Evolutionary conservation across 30 jellyfish, hydroid and myxozoan species (phyloP).

Genomic region (Clytia hemisphaerica): DNA sequence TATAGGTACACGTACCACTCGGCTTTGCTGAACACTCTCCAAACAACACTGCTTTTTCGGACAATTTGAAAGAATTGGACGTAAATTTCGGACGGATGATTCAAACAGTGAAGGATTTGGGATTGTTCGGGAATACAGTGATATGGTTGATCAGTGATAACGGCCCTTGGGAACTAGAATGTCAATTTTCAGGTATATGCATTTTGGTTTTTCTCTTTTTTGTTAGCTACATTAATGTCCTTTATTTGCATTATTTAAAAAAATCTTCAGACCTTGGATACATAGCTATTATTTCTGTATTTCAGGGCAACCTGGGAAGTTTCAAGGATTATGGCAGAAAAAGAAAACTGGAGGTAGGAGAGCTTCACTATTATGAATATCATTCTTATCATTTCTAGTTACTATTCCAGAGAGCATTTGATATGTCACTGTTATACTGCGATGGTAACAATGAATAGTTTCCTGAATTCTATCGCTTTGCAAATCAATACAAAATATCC

Average conservation of each 20-base stretch:
- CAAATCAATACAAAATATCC: too few relatives aligned
- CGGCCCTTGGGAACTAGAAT: slow-evolving; percentile 13
- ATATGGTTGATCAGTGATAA: background rate
- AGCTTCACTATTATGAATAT: too few relatives aligned
- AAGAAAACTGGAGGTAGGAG: too few relatives aligned
- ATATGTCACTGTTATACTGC: too few relatives aligned
- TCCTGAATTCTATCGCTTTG: too few relatives aligned
- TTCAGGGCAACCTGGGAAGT: slow-evolving; percentile 10
- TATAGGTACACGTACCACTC: slow-evolving; percentile 2
- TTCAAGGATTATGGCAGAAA: slow-evolving; percentile 6
- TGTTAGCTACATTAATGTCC: too few relatives aligned
- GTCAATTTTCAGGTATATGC: slow-evolving; percentile 4
- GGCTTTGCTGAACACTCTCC: background rate
- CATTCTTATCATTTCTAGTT: too few relatives aligned
- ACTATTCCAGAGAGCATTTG: too few relatives aligned
- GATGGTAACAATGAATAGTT: too few relatives aligned
- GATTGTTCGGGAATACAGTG: too few relatives aligned
- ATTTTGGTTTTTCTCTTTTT: too few relatives aligned
- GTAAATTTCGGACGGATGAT: background rate
- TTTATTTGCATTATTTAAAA: background rate
- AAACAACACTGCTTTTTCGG: background rate
- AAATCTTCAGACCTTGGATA: too few relatives aligned
- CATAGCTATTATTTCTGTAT: background rate
- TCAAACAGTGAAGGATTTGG: background rate
- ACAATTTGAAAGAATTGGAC: background rate